phyloP scores from a whole-genome alignment of 2,113 vertebrate species.

The Varanus salvator region DNA sequence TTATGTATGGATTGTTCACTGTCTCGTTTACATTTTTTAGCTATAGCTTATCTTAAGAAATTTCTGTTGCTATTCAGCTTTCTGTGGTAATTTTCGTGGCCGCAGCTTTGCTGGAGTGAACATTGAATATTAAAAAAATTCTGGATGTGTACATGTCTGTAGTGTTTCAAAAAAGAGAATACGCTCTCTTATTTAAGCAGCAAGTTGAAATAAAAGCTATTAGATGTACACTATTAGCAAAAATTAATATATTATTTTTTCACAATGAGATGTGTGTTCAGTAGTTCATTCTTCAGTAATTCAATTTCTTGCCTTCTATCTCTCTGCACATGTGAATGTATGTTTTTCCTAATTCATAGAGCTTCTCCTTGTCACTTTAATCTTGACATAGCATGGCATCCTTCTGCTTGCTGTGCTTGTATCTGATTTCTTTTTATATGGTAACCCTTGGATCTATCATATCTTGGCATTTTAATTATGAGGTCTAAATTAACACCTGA shows the following conservation, averaged over 20 bases:
- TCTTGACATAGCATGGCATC: slow-evolving; percentile 36
- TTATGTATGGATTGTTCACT: background rate
- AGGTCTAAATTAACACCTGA: slow-evolving; percentile 28
- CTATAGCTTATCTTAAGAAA: background rate
- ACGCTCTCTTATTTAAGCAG: background rate
- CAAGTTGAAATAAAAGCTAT: background rate
- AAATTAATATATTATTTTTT: background rate
- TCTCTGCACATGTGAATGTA: background rate
- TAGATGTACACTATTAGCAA: background rate
- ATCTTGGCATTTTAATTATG: slow-evolving; percentile 43
- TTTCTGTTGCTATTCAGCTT: background rate
- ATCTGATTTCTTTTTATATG: slow-evolving; percentile 44
- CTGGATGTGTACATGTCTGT: background rate
- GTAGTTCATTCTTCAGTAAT: background rate
- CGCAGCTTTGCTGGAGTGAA: background rate
- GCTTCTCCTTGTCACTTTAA: background rate
- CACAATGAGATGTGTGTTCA: no score
- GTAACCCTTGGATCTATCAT: slow-evolving; percentile 41
- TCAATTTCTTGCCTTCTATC: background rate
- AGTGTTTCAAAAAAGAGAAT: no score
- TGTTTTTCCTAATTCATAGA: background rate
- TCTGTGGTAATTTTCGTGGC: background rate
- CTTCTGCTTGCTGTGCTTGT: slow-evolving; percentile 29
- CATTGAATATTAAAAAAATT: background rate
- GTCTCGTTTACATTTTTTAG: background rate